Evolutionary conservation across 2,113 vertebrate species (phyloP), one percentile per base, ranked within the genome.

Genomic region (Clinocottus analis): DNA sequence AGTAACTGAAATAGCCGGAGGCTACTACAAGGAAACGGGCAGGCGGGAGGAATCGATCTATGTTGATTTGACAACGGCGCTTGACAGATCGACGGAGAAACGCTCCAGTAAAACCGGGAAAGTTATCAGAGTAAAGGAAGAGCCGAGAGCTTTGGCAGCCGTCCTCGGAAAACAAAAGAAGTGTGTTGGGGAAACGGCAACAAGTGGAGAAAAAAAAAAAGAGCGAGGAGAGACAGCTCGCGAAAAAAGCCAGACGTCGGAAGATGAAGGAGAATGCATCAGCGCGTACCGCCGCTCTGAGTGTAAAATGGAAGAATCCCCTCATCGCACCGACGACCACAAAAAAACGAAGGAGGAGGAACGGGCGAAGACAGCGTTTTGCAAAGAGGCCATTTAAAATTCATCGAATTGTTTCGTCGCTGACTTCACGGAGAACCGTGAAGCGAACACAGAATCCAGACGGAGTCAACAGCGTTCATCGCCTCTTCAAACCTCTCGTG

Each of bases 371-470:
- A 80, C 75, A 82, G 79, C 67, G 11, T 61, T 75, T 73, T 77
- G 59, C 31, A 19, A 45, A 43, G 41, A 37, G 25, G 70, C 87
- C 64, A 79, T 90, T 83, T 79, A 88, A 74, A 75, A 87, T 87
- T 39, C 23, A 83, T 59, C 19, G 56, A 79, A 66, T 58, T 9
- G 11, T 72, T 29, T 77, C 39, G 0, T 60, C 58, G n/a, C n/a
- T n/a, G n/a, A n/a, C n/a, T n/a, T 68, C 66, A 25, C 29, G 23
- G 31, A 77, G 61, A 66, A 6, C 12, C 69, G 51, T 68, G 63
- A 16, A 33, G 33, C 43, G 53, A 76, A 56, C 60, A 47, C 3
- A 5, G 43, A 61, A 47, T 71, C 55, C 29, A 35, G 58, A 69
- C 12, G 55, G 47, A 49, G 61, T 69, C 62, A 61, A 33, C 61